Base-by-base conservation (phyloP, 2,797 vertebrate species). In the Etheostoma nigrum region DNA sequence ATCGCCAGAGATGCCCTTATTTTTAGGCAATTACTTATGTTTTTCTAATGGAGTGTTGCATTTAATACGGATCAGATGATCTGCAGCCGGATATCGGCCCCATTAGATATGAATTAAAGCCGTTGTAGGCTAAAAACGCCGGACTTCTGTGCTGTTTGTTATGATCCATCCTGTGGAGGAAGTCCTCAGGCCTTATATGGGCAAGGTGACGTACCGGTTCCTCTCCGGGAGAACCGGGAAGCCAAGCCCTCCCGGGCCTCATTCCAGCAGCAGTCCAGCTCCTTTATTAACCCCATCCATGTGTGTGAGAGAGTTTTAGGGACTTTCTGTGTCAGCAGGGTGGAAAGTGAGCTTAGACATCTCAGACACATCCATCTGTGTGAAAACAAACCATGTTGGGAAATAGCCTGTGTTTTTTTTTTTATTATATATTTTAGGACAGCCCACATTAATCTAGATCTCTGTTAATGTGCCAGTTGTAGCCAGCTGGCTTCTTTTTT, bases 151-250 rank as follows among this genome's bases (percentile, higher is more conserved):
- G 58, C 5, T 77, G 71, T 82, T 85, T 78, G 75, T 70, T 78
- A 48, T 67, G 65, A 74, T 62, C 51, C 27, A 40, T 63, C 57
- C 76, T 54, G 76, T 60, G 30, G 72, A 92, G 95, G 93, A 95
- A 95, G 92, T 87, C 15, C 67, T 13, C 2, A 33, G 36, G 72
- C 93, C 93, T 92, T 90, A 95, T 94, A 85, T 95, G 94, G 94
- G 84, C 92, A 92, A 5, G 16, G 0, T 92, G 93, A 93, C 93
- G 92, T 57, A 0, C 0, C 12, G 51, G 88, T 95, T 95, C 94
- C 94, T 95, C 89, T 82, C 47, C 54, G 76, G 80, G 86, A 89
- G 76, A 89, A 89, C 89, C 85, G 88, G 88, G 77, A 90, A 90
- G 91, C 91, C 90, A 83, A 89, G 86, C 93, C 95, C 87, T 77